Percentiles rank a stretch among this genome's conserved stretches.
Conservation (phyloP, 2,113 vertebrate species). For the Oplegnathus fasciatus region DNA sequence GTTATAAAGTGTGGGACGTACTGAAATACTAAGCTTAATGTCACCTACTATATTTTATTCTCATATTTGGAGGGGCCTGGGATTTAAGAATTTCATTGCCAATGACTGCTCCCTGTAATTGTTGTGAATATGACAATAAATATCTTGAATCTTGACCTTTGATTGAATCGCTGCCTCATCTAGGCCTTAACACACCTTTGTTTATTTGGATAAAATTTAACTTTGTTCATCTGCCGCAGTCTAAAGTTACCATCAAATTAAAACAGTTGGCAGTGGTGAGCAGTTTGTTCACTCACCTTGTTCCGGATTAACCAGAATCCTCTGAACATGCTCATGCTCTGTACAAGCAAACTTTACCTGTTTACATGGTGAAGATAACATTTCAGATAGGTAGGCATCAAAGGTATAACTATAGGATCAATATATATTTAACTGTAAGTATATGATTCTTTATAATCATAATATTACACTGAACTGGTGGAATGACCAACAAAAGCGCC, state of each 20-base stretch:
- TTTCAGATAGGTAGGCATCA: too few relatives aligned
- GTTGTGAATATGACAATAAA: too few relatives aligned
- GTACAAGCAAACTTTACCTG: background rate
- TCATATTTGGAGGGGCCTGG: too few relatives aligned
- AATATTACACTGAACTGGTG: background rate
- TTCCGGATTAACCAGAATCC: background rate
- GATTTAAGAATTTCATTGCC: too few relatives aligned
- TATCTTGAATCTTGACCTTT: too few relatives aligned
- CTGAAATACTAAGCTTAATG: background rate
- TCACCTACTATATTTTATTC: too few relatives aligned
- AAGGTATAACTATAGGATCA: background rate
- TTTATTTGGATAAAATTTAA: background rate
- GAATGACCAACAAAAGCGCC: slow-evolving; percentile 6
- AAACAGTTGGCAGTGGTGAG: background rate
- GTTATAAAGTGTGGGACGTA: background rate
- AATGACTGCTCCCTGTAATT: too few relatives aligned
- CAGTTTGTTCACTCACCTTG: background rate
- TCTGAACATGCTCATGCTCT: background rate
- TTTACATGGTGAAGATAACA: background rate
- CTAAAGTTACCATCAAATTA: background rate
- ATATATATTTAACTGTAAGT: too few relatives aligned
- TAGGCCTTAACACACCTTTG: background rate
- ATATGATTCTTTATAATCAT: background rate
- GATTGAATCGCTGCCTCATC: background rate
- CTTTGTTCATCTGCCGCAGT: background rate